Base-by-base conservation (phyloP, 2,888 invertebrate species). In the Gerris lacustris region DNA sequence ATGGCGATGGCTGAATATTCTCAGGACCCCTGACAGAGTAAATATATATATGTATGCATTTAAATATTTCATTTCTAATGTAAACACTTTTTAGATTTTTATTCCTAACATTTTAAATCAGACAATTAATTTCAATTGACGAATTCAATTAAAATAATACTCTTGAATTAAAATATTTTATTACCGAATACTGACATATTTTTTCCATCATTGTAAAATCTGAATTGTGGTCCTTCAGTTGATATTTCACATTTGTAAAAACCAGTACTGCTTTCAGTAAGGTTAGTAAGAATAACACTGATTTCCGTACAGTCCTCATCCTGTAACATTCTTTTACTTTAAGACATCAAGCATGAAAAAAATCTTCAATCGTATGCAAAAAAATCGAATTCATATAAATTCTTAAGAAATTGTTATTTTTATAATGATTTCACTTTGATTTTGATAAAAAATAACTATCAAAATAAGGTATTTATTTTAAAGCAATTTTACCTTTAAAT, bases 241-340 rank as follows among this genome's bases (percentile, higher is more conserved):
- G 72, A 67, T n/a, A 67, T 70, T 31, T 70, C 72, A 63, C 72
- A 72, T 18, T 70, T 67, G 66, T 72, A 72, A n/a, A 18, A 45
- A 6, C 72, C 72, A 43, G 69, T 70, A n/a, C 67, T 64, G 17
- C 17, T 31, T 9, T 64, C 31, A n/a, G 64, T 64, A 18, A 64
- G 64, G 9, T 31, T 31, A n/a, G 7, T 31, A 9, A 64, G 7
- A 18, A n/a, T 64, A 64, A 31, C 64, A 18, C 64, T 64, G 9
- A n/a, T 9, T 9, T n/a, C 7, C 9, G 15, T 9, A 18, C 64
- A 64, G 31, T 64, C 64, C 9, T 64, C 64, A 11, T 64, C 64
- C 64, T 64, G 18, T 18, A n/a, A 64, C 55, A 15, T 31, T 31
- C 31, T 31, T 31, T 31, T 31, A 31, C 31, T 31, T 31, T 31